Evolutionary conservation across 1,140 invertebrate genomes (phyloP).

Genomic region (Papilio helenus): DNA sequence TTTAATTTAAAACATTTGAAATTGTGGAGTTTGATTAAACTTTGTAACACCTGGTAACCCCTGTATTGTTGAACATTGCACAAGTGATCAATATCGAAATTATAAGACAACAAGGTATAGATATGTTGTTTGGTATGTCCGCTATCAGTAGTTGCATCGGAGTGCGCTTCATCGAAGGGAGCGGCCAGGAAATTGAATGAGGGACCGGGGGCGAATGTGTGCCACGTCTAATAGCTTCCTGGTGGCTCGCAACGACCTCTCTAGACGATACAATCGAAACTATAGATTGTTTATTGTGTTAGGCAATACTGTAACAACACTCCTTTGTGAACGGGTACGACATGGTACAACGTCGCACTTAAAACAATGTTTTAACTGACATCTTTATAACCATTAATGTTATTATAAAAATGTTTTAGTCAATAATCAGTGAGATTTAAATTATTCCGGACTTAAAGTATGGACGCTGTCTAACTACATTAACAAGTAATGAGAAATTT

Average conservation of each 20-base stretch:
- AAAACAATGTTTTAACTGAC: not conserved
- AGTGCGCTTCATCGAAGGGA: conserved; percentile 46
- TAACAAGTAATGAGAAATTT: not conserved
- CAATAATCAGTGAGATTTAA: not conserved
- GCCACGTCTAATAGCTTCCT: conserved; percentile 66
- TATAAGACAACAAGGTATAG: not conserved
- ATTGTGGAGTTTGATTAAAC: too few species aligned
- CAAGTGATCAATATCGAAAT: not conserved
- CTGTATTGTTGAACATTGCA: not conserved
- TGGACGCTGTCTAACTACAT: not conserved
- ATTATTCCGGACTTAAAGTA: not conserved
- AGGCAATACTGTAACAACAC: not conserved
- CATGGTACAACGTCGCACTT: not conserved
- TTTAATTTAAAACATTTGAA: too few species aligned
- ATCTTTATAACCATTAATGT: not conserved
- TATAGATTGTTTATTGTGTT: conserved; percentile 20
- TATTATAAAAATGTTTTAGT: not conserved
- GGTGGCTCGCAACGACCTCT: conserved; percentile 41
- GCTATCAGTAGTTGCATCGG: conserved; percentile 57
- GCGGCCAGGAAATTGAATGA: conserved; percentile 75
- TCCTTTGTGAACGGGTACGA: not conserved
- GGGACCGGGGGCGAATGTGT: conserved; percentile 64
- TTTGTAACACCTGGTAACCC: too few species aligned
- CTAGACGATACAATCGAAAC: conserved; percentile 13
- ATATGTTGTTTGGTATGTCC: conserved; percentile 26